Percentiles rank a stretch among this genome's conserved stretches.
Evolutionary conservation across 35 echinoderm and acorn worm genomes (phyloP).

Genomic region (Patiria miniata): DNA sequence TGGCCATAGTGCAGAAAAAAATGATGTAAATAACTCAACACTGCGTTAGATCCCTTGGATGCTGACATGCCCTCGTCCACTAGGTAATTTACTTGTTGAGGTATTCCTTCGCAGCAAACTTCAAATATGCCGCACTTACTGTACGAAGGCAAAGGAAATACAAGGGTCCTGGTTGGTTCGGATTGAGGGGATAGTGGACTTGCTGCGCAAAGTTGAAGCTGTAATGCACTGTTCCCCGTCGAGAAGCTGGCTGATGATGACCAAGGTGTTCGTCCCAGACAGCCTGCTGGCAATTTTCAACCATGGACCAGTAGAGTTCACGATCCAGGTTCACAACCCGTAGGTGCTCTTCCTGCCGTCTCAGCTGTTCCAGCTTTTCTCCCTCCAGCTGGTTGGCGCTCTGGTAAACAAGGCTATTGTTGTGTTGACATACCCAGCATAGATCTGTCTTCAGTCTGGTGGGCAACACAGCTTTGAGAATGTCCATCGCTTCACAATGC

Average conservation of each 20-base stretch:
- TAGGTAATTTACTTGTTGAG: conserved; percentile 52
- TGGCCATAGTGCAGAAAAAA: conserved; percentile 38
- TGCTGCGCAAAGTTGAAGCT: conserved; percentile 79
- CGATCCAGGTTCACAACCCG: too few relatives aligned
- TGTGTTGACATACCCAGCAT: too few relatives aligned
- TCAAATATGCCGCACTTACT: conserved; percentile 68
- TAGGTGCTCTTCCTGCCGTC: too few relatives aligned
- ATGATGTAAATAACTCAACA: conserved; percentile 32
- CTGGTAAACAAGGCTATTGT: too few relatives aligned
- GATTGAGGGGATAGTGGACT: conserved; percentile 53
- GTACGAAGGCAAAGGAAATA: conserved; percentile 57
- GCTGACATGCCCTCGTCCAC: conserved; percentile 2
- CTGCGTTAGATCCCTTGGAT: conserved; percentile 11
- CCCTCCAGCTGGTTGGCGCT: too few relatives aligned
- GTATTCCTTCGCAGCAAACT: conserved; percentile 43
- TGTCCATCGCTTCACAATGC: too few relatives aligned
- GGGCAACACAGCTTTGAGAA: too few relatives aligned
- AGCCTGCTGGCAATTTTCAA: too few relatives aligned
- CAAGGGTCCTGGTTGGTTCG: conserved; percentile 64
- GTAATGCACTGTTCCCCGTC: conserved; percentile 46
- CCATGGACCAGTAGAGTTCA: too few relatives aligned
- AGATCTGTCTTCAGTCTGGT: too few relatives aligned
- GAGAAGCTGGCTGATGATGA: conserved; percentile 18
- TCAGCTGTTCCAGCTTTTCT: too few relatives aligned
- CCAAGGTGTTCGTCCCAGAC: too few relatives aligned